Conservation (phyloP, 1,140 invertebrate genomes). For the Pseudobourletiella spinata region DNA sequence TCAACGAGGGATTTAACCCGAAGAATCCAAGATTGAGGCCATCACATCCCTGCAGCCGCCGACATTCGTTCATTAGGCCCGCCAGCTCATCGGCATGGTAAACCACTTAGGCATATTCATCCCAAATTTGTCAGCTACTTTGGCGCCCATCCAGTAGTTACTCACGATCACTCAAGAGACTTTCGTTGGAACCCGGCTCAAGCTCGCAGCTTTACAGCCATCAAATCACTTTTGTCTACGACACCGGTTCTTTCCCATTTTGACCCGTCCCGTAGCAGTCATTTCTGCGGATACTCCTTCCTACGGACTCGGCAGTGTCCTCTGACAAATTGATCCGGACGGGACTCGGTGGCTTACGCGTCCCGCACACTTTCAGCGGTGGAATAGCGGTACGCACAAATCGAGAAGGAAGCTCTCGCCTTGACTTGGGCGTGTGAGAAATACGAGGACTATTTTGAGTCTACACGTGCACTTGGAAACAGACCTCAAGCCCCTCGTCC, state of each 20-base stretch:
- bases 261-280: too few relatives aligned
- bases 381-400: slow-evolving; percentile 36
- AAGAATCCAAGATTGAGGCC: slow-evolving; percentile 39
- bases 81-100: background rate
- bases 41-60: slow-evolving; percentile 36
- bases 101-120: slow-evolving; percentile 10
- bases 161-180: background rate
- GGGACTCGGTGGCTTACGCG: slow-evolving; percentile 37
- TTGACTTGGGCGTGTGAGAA: too few relatives aligned
- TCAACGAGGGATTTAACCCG: slow-evolving; percentile 39
- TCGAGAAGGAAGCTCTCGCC: too few relatives aligned
- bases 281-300: too few relatives aligned
- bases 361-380: slow-evolving; percentile 30
- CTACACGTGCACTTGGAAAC: slow-evolving; percentile 36
- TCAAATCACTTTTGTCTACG: too few relatives aligned
- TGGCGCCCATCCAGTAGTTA: background rate
- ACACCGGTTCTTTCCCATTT: too few relatives aligned
- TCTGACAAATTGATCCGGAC: too few relatives aligned
- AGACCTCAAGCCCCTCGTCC: slow-evolving; percentile 39
- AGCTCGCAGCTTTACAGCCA: too few relatives aligned
- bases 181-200: too few relatives aligned
- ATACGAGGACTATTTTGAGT: slow-evolving; percentile 34
- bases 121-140: background rate
- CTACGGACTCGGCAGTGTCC: too few relatives aligned
- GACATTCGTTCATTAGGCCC: slow-evolving; percentile 22